Evolutionary conservation across 2,797 vertebrate species (phyloP).

Genomic region (Podarcis lilfordi): DNA sequence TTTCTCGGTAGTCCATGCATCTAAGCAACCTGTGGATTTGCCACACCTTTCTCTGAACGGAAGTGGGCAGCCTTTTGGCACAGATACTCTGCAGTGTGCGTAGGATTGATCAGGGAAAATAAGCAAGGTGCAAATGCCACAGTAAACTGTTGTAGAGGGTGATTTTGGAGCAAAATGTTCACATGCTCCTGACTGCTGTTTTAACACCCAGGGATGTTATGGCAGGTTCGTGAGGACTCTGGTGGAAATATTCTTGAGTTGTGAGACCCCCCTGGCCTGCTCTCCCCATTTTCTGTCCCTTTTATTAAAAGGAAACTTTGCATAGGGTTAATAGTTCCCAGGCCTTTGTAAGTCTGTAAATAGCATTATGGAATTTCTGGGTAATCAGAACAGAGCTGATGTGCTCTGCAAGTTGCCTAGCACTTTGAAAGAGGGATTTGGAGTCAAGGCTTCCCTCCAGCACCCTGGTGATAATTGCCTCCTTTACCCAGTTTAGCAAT

Average conservation of each 20-base stretch:
- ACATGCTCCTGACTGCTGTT: neutral
- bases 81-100: neutral
- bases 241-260: neutral
- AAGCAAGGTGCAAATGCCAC: neutral
- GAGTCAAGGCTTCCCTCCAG: neutral
- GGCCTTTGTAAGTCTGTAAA: constrained; percentile 58
- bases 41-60: neutral
- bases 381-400: neutral
- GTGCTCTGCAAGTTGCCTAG: neutral
- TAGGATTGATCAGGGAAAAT: no score
- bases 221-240: no score
- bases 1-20: neutral
- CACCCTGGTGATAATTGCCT: neutral
- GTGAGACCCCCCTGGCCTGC: neutral
- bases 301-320: neutral
- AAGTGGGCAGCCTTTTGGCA: neutral
- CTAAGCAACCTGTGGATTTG: neutral
- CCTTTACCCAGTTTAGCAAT: neutral
- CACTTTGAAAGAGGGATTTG: neutral
- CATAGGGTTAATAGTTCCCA: constrained; percentile 51
- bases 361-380: constrained; percentile 44
- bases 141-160: neutral
- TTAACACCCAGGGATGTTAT: neutral
- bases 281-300: neutral
- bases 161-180: neutral